Percentiles rank a stretch among this genome's conserved stretches.
Conservation (phyloP, 2,888 invertebrate species). For the Tachina fera region DNA sequence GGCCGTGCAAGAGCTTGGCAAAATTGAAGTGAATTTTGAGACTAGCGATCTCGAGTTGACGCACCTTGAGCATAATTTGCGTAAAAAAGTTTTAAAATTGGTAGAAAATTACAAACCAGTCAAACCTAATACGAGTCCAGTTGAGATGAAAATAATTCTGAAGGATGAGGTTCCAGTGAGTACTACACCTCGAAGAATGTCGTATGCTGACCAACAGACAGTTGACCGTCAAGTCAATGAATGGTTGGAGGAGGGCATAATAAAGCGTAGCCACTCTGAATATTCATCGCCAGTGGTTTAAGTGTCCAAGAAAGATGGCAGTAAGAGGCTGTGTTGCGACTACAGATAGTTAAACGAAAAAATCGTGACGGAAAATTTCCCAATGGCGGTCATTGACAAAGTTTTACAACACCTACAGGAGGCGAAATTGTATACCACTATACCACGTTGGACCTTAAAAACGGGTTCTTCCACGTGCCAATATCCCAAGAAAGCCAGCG, state of each 20-base stretch:
- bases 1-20: too few species aligned
- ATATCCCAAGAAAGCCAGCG: background rate
- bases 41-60: too few species aligned
- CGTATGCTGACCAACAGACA: background rate
- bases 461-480: background rate
- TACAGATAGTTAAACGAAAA: background rate
- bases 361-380: background rate
- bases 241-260: background rate
- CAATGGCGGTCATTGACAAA: background rate
- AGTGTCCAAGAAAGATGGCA: background rate
- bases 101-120: background rate
- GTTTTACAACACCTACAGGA: background rate
- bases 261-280: background rate
- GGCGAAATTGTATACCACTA: background rate
- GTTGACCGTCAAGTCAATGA: background rate
- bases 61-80: too few species aligned
- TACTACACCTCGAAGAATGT: background rate
- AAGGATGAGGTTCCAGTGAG: background rate
- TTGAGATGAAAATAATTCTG: background rate
- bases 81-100: too few species aligned
- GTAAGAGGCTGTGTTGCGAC: background rate
- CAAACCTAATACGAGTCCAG: background rate
- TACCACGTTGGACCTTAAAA: background rate
- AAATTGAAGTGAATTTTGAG: too few species aligned
- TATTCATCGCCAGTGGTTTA: background rate